Conservation (phyloP, 2,888 invertebrate genomes). For the Rhagonycha lutea region DNA sequence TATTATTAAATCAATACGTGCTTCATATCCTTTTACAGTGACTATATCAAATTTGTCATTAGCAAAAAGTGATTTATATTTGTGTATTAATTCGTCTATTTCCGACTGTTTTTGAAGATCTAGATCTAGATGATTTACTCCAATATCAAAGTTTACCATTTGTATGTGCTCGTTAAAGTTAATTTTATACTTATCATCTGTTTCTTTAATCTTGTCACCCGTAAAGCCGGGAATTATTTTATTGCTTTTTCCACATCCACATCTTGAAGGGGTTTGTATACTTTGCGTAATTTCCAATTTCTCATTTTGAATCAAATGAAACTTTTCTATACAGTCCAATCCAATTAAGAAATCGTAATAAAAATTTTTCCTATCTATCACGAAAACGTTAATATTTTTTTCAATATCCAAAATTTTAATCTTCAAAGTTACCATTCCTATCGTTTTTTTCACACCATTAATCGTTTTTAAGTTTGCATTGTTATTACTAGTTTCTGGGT, state of each 20-base stretch:
- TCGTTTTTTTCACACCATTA: no score
- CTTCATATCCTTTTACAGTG: not conserved
- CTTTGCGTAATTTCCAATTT: not conserved
- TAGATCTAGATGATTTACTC: not conserved
- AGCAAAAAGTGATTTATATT: not conserved
- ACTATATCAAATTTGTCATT: not conserved
- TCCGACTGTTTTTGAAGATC: not conserved
- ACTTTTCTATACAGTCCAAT: no score
- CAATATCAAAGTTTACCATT: not conserved
- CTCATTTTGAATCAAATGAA: no score
- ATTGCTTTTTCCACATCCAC: not conserved
- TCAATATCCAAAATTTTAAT: no score
- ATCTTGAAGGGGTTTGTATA: not conserved
- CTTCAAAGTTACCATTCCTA: no score
- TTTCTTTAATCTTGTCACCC: not conserved
- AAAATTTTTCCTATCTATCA: no score
- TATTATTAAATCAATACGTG: not conserved
- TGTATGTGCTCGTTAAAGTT: not conserved
- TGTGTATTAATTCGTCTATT: not conserved
- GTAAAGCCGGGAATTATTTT: not conserved
- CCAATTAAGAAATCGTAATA: no score
- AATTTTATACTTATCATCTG: no score
- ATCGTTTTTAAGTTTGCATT: no score
- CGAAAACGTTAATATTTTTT: no score
- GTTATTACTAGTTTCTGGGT: no score